Evolutionary conservation across 2,797 vertebrate genomes (phyloP).

Genomic region (Naso thynnoides): DNA sequence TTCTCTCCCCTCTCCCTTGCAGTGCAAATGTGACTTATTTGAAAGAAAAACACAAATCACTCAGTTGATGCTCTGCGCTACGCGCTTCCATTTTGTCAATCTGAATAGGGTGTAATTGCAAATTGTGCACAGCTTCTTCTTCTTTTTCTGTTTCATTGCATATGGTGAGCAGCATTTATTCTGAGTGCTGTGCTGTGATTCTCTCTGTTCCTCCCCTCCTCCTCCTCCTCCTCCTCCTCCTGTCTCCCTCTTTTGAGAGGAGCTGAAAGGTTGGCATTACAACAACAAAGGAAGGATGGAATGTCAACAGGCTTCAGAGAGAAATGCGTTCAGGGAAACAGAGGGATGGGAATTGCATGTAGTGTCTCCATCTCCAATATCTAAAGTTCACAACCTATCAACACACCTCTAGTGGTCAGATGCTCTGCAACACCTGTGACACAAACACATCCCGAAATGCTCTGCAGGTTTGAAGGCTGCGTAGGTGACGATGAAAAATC

Average conservation of each 20-base stretch:
- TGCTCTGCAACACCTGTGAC: conserved; percentile 42
- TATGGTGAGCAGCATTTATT: conserved; percentile 63
- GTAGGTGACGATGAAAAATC: conserved; percentile 23
- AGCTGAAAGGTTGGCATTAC: conserved; percentile 86
- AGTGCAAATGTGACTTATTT: conserved; percentile 65
- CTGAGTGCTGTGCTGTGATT: conserved; percentile 70
- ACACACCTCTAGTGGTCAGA: background rate
- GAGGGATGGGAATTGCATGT: conserved; percentile 61
- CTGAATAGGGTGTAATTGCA: conserved; percentile 47
- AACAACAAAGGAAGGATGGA: conserved; percentile 86
- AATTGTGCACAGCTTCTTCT: conserved; percentile 40
- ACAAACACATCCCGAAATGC: conserved; percentile 33
- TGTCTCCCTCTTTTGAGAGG: conserved; percentile 79
- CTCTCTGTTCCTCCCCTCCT: conserved; percentile 41
- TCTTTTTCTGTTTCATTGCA: conserved; percentile 53
- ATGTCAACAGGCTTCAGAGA: conserved; percentile 86
- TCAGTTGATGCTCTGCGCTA: conserved; percentile 22
- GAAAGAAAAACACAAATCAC: conserved; percentile 43
- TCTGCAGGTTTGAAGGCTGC: conserved; percentile 15
- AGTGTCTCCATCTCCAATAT: conserved; percentile 55
- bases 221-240: conserved; percentile 59
- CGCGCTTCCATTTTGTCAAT: conserved; percentile 30
- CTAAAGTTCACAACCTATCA: conserved; percentile 69
- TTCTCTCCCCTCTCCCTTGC: conserved; percentile 30
- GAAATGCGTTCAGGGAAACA: conserved; percentile 67